Conservation (phyloP, 1,140 invertebrate genomes). For the Ruditapes philippinarum region DNA sequence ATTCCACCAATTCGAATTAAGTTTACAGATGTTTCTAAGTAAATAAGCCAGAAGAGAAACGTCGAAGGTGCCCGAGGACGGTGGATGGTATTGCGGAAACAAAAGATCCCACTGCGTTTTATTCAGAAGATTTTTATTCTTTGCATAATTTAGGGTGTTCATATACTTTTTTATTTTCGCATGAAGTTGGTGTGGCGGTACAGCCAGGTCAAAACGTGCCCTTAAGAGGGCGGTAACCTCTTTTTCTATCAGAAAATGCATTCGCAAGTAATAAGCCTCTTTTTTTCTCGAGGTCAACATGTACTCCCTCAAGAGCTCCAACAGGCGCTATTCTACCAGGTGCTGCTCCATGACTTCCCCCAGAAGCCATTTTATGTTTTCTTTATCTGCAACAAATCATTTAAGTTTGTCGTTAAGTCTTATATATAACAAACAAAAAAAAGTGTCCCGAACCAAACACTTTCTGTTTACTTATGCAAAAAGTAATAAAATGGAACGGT, state of each 20-base stretch:
- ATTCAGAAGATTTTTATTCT: not conserved
- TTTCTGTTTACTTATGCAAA: no score
- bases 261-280: not conserved
- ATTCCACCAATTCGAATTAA: not conserved
- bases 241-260: not conserved
- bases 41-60: slow-evolving; percentile 4
- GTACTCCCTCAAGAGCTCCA: not conserved
- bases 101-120: not conserved
- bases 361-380: no score
- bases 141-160: not conserved
- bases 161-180: not conserved
- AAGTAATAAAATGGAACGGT: no score
- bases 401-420: no score
- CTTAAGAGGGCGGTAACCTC: not conserved
- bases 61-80: not conserved
- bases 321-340: no score
- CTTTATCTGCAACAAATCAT: no score
- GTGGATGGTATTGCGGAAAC: not conserved
- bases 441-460: no score
- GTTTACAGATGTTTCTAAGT: slow-evolving; percentile 8
- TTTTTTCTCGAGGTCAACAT: not conserved
- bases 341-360: no score
- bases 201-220: not conserved
- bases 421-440: no score
- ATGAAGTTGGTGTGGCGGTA: not conserved